Base-by-base conservation (phyloP, 2,113 vertebrate species). In the Larimichthys crocea region DNA sequence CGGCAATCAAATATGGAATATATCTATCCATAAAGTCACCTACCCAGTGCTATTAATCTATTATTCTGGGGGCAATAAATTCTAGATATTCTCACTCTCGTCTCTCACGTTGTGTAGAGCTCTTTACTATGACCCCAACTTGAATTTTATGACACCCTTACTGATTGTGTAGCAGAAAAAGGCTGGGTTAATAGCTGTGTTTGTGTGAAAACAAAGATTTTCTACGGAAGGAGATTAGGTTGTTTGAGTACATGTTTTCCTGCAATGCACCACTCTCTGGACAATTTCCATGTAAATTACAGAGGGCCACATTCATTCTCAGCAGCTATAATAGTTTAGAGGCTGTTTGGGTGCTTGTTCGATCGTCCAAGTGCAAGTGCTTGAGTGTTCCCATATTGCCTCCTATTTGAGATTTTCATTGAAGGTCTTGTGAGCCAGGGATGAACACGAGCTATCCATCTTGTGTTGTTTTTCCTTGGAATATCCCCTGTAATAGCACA, bases 281-380 rank as follows among this genome's bases (percentile, higher is more conserved):
- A 73, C 29, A 65, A 76, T 82, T 69, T 79, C 59, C 35, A 68
- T 73, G 48, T 65, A 66, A 83, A 67, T 83, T n/a, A 55, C 57
- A 56, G 1, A 55, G 8, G 50, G 29, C 31, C 40, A 46, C 16
- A n/a, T 50, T 35, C 19, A 46, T 65, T 76, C 55, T 70, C 62
- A 59, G 50, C 14, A 7, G 31, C 70, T 69, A 35, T 65, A 48
- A 69, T 44, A 14, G 56, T 74, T 60, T 52, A 70, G 49, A 74
- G 14, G 46, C 44, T 52, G 6, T 70, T 52, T 0, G 4, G 31
- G 49, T 40, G 42, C 67, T 69, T 67, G 52, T 79, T 79, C 3
- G 17, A 57, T 76, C 59, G 12, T 67, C 59, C 35, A 12, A 22
- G 76, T 22, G 44, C 0, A 16, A 80, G 59, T 29, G 44, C 67